Conservation (phyloP, 2,888 invertebrate genomes). For the Antheraea yamamai region DNA sequence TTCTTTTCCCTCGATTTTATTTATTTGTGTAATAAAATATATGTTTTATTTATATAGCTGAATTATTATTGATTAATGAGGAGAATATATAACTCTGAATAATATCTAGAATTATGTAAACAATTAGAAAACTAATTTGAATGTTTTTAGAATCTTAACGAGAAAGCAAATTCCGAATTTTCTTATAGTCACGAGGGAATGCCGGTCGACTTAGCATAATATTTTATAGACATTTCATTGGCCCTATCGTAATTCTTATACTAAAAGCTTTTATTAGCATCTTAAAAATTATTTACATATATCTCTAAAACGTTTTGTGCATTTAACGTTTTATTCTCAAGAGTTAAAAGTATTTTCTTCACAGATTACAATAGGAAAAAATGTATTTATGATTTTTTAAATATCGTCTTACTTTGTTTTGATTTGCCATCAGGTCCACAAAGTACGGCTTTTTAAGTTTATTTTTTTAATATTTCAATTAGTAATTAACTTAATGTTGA, state of each 20-base stretch:
- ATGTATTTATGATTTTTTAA: background rate
- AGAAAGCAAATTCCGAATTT: background rate
- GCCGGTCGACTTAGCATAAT: background rate
- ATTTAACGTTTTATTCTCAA: background rate
- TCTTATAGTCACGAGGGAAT: background rate
- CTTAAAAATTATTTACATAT: background rate
- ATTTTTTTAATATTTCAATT: background rate
- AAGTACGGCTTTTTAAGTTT: no score
- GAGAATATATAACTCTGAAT: background rate
- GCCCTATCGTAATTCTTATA: background rate
- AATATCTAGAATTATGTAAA: background rate
- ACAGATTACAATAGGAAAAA: background rate
- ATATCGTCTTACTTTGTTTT: no score
- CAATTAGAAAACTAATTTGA: background rate
- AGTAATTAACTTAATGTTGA: background rate
- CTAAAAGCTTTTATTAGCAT: background rate
- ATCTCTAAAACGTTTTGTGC: background rate
- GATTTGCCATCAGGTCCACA: no score
- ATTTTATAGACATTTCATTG: background rate
- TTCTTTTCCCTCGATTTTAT: slow-evolving; percentile 31
- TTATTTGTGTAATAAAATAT: slow-evolving; percentile 27
- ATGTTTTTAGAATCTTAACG: background rate
- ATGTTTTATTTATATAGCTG: slow-evolving; percentile 20
- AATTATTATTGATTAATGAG: no score
- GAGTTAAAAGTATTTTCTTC: background rate